These are phyloP conservation scores for Avahi laniger DNA, from an alignment of 2,797 vertebrate genomes.

Conservation along the genomic window DNA sequence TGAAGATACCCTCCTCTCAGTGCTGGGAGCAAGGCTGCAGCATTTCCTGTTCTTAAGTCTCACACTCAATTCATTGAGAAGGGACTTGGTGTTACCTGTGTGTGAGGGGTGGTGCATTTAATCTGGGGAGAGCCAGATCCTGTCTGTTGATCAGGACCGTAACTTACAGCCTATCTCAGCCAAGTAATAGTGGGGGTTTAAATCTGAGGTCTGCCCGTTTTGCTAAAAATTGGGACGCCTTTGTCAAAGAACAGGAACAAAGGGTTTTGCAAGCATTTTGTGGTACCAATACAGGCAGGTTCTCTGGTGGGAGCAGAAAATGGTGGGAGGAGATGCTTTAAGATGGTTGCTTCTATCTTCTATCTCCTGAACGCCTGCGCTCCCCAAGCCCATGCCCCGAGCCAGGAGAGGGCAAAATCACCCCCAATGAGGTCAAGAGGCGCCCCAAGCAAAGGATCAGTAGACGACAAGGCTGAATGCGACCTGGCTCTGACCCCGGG, in stretches of 20 bases:
- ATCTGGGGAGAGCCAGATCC: neutral
- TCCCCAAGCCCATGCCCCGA: neutral
- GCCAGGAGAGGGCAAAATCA: neutral
- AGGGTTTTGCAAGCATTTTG: neutral
- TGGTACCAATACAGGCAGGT: neutral
- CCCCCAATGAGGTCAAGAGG: neutral
- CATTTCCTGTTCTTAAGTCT: neutral
- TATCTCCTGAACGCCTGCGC: neutral
- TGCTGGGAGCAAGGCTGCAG: neutral
- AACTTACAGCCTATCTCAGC: neutral
- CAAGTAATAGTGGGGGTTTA: neutral
- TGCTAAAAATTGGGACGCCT: neutral
- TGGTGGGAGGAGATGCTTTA: slow-evolving; percentile 62
- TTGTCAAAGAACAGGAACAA: neutral
- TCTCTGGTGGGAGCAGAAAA: slow-evolving; percentile 46
- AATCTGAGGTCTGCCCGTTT: neutral
- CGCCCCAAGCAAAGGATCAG: neutral
- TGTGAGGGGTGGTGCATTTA: neutral
- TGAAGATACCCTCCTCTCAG: neutral
- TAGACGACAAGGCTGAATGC: neutral
- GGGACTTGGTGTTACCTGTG: neutral
- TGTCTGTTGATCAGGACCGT: neutral
- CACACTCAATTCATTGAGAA: neutral
- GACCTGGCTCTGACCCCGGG: neutral
- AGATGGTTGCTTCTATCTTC: slow-evolving; percentile 63